A percentile compares a stretch with the other conserved stretches of the same genome.
phyloP scores from a whole-genome alignment of 1,140 invertebrate species.

The Ceratosolen fusciceps region DNA sequence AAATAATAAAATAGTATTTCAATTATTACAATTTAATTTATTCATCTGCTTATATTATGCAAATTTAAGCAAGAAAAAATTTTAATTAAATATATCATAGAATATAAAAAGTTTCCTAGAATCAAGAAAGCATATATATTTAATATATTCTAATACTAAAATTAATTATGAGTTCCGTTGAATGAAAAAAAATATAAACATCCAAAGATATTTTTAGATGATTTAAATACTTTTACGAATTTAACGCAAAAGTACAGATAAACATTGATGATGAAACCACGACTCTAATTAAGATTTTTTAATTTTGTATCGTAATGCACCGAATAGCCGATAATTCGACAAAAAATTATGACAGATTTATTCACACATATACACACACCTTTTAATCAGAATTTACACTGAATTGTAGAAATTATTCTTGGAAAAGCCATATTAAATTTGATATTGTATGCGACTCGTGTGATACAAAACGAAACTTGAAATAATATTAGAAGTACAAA shows the following conservation, averaged over 20 bases:
- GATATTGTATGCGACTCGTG: neutral
- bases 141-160: conserved; percentile 6
- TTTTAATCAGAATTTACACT: conserved; percentile 20
- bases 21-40: no score
- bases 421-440: conserved; percentile 36
- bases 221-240: no score
- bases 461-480: neutral
- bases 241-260: neutral
- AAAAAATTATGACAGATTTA: no score
- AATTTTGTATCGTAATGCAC: neutral
- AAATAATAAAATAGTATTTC: no score
- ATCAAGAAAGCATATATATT: conserved; percentile 10
- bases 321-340: neutral
- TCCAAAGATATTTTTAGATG: conserved; percentile 24
- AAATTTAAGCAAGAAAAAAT: no score
- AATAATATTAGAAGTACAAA: neutral
- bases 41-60: no score
- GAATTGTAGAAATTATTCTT: neutral
- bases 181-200: neutral
- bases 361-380: no score
- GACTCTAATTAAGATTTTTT: conserved; percentile 6
- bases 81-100: no score
- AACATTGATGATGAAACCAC: neutral
- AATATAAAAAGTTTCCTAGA: conserved; percentile 13
- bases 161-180: neutral